Conservation (phyloP, 2,113 vertebrate species). For the Fukomys damarensis region DNA sequence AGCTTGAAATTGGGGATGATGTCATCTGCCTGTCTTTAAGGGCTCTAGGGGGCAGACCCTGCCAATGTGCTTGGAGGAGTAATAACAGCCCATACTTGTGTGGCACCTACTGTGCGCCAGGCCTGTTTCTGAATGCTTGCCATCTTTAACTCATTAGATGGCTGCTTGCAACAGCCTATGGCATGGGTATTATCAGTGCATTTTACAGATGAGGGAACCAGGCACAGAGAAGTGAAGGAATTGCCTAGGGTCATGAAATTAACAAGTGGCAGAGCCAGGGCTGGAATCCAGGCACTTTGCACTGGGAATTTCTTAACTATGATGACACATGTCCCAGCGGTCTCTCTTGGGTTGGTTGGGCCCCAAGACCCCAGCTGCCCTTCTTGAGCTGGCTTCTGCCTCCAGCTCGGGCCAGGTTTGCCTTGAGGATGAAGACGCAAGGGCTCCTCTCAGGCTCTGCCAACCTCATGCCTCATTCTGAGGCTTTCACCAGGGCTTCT, state of each 20-base stretch:
- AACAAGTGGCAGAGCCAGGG: neutral
- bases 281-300: neutral
- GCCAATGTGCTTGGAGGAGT: neutral
- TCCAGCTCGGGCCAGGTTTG: neutral
- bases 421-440: neutral
- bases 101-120: neutral
- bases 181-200: neutral
- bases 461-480: neutral
- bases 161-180: neutral
- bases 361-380: neutral
- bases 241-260: constrained; percentile 1
- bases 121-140: neutral
- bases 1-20: neutral
- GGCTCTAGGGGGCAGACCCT: neutral
- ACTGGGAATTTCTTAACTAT: neutral
- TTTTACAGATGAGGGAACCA: neutral
- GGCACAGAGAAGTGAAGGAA: neutral
- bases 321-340: fast-evolving
- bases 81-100: fast-evolving
- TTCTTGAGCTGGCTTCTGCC: neutral
- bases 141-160: neutral
- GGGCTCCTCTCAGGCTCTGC: neutral
- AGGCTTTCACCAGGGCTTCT: neutral
- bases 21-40: neutral
- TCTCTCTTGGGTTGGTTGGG: neutral